These are phyloP conservation scores for Macrostomum lignano DNA, from an alignment of 1,140 invertebrate genomes.

Conservation along the genomic window DNA sequence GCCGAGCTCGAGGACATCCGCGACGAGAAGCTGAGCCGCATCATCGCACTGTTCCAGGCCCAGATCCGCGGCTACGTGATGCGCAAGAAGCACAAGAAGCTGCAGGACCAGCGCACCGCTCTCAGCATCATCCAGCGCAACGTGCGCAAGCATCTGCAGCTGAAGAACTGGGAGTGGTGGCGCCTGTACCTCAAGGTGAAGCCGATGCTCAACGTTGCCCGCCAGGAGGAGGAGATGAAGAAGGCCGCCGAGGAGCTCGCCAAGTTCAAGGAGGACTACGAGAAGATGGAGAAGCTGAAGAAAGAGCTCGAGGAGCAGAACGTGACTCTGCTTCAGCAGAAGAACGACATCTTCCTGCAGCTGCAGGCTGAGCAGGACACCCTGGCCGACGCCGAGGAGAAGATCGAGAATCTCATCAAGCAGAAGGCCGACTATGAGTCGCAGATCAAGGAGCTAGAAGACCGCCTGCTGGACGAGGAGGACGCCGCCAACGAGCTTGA, in stretches of 20 bases:
- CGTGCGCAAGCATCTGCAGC: slow-evolving; percentile 81
- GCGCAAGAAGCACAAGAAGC: slow-evolving; percentile 67
- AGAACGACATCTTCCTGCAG: slow-evolving; percentile 53
- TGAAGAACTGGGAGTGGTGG: slow-evolving; percentile 99
- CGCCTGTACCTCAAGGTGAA: slow-evolving; percentile 92
- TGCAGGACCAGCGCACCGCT: slow-evolving; percentile 82
- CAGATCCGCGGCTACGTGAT: slow-evolving; percentile 59
- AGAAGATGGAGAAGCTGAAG: slow-evolving; percentile 69
- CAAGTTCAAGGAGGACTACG: slow-evolving; percentile 67
- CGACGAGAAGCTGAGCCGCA: slow-evolving; percentile 88
- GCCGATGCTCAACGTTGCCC: slow-evolving; percentile 83
- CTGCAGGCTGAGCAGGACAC: slow-evolving; percentile 40
- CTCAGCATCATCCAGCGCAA: slow-evolving; percentile 91
- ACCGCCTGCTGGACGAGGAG: slow-evolving; percentile 71
- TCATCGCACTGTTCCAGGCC: slow-evolving; percentile 91
- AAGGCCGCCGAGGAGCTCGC: slow-evolving; percentile 78
- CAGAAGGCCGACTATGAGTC: slow-evolving; percentile 86
- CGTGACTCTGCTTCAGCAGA: slow-evolving; percentile 52
- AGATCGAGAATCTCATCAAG: slow-evolving; percentile 57
- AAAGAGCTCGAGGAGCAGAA: slow-evolving; percentile 83
- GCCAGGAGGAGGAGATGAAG: slow-evolving; percentile 90
- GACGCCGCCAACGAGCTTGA: slow-evolving; percentile 65
- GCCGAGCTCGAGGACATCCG: slow-evolving; percentile 99
- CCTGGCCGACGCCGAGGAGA: slow-evolving; percentile 55
- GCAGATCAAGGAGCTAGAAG: slow-evolving; percentile 80